Conservation (phyloP, 2,888 invertebrate genomes). For the Drosophila stalkeri region DNA sequence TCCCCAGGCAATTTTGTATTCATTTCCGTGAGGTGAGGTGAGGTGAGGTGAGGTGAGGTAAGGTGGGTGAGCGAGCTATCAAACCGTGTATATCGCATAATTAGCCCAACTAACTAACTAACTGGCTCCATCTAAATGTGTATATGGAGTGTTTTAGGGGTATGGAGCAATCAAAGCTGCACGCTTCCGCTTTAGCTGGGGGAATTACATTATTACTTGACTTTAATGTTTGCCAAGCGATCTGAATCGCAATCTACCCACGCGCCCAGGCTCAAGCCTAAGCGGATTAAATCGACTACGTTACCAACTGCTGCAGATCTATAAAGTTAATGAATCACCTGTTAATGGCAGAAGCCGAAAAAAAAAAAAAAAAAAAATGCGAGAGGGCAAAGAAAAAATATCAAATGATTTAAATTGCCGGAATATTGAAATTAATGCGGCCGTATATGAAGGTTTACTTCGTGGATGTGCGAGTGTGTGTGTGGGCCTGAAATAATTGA, state of each 20-base stretch:
- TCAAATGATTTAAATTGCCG: constrained; percentile 67
- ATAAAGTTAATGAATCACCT: constrained; percentile 58
- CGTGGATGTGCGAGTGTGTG: constrained; percentile 24
- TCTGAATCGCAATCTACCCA: constrained; percentile 23
- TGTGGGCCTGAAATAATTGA: constrained; percentile 66
- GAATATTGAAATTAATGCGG: constrained; percentile 69
- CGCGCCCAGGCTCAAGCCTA: constrained; percentile 20
- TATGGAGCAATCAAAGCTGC: constrained; percentile 62
- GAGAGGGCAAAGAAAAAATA: constrained; percentile 27
- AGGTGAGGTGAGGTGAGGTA: constrained; percentile 32
- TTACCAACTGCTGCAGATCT: constrained; percentile 37
- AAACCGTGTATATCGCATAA: constrained; percentile 67
- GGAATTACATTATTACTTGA: constrained; percentile 77
- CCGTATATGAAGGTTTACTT: constrained; percentile 27
- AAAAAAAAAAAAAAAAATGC: constrained; percentile 17
- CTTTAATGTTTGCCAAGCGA: constrained; percentile 63
- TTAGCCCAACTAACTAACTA: constrained; percentile 80
- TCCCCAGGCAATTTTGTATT: constrained; percentile 65
- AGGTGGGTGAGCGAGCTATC: constrained; percentile 45
- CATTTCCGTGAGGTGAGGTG: constrained; percentile 55
- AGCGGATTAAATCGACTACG: constrained; percentile 46
- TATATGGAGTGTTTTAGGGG: background rate
- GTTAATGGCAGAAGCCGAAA: constrained; percentile 38
- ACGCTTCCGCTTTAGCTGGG: constrained; percentile 64
- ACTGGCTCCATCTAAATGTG: constrained; percentile 27